Evolutionary conservation across 2,113 vertebrate species (phyloP).

Genomic region (Gracilinanus agilis): DNA sequence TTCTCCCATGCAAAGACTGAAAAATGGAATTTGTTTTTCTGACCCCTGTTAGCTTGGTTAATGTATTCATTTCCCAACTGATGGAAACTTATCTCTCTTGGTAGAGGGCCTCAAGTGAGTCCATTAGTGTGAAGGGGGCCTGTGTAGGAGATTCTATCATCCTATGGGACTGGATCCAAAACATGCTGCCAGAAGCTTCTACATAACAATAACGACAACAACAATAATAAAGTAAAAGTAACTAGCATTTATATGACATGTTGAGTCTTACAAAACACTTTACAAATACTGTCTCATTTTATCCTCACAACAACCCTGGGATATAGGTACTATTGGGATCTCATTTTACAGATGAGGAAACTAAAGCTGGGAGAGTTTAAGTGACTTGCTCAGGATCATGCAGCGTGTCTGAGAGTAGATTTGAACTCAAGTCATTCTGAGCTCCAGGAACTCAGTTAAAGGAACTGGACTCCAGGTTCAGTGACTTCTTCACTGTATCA

Average conservation of each 20-base stretch:
- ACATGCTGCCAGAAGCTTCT: background rate
- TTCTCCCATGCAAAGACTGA: background rate
- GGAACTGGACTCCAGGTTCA: background rate
- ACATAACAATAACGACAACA: background rate
- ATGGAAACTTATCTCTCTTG: slow-evolving; percentile 14
- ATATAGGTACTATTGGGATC: background rate
- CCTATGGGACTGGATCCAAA: background rate
- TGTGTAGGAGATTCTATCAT: background rate
- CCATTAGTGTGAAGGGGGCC: background rate
- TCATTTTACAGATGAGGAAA: too few relatives aligned
- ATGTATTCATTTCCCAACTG: slow-evolving; percentile 7
- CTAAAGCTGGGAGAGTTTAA: too few relatives aligned
- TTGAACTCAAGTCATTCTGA: background rate
- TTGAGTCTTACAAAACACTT: background rate
- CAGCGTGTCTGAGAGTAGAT: background rate
- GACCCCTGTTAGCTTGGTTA: slow-evolving; percentile 22
- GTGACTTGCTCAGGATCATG: too few relatives aligned
- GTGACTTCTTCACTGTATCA: background rate
- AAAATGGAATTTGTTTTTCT: slow-evolving; percentile 61
- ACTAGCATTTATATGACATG: background rate
- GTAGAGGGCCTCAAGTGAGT: background rate
- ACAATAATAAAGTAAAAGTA: background rate
- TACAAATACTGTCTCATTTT: background rate
- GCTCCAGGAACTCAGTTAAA: background rate
- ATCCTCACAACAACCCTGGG: background rate